Evolutionary conservation across 2,113 vertebrate species (phyloP), one percentile per base, ranked within the genome.

Genomic region (Rhinoderma darwinii): DNA sequence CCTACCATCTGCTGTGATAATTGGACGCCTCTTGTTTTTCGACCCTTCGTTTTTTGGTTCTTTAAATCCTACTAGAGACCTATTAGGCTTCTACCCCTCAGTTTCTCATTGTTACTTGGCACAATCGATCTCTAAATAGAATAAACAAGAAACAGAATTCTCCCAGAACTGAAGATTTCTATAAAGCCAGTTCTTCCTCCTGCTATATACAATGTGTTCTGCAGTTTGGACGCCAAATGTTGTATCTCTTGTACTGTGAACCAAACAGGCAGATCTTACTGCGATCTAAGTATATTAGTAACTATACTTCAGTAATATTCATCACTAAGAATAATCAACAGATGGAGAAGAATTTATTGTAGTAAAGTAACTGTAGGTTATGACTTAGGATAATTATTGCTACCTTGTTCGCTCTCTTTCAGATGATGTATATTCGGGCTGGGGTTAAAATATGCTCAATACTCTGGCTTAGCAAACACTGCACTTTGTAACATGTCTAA

Each of bases 161-260:
- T 76, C 51, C 72, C 32, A 77, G 51, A 84, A 47, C 73, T 77
- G 72, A 84, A 30, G 83, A 84, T 76, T 61, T 59, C 25, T 47
- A 20, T 22, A 17, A 44, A 41, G 83, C 73, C 83, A 84, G 43
- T 6, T 84, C 54, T 75, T 77, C 83, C 72, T 77, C 83, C 72
- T 84, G 54, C 27, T 47, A 32, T 7, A 27, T 44, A 54, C 83
- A 56, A 76, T 76, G 70, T 84, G 35, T 84, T 75, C 47, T 74
- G 35, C 39, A n/a, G 51, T 41, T 10, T 32, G 10, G 18, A 6
- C 6, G 68, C 83, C 83, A 84, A 73, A 18, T 72, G 27, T 25
- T 78, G 44, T 78, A 35, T 56, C 30, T 54, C 27, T 50, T 50
- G 44, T 47, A 20, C 47, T n/a, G 9, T 8, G 10, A 77, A 50